Base-by-base conservation (phyloP, 2,888 invertebrate genomes). In the Cephus runcator region DNA sequence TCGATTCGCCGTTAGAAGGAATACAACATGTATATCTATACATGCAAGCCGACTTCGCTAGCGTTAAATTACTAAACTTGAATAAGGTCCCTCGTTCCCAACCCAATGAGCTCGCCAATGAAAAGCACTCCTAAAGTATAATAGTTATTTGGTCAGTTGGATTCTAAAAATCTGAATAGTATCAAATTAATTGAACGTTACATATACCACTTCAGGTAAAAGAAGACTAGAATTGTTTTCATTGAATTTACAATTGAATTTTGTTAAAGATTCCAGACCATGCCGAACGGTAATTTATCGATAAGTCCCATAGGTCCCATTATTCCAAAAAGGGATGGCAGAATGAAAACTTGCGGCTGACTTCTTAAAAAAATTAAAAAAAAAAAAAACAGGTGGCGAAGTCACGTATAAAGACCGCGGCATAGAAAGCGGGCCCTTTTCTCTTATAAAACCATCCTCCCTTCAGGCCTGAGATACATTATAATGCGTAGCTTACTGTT, bases 401-500 rank as follows among this genome's bases (percentile, higher is more conserved):
- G 75, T 56, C 77, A 78, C 79, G 79, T 79, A 76, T 31, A 81
- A 75, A 69, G 35, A 69, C 40, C 76, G 35, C 69, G 12, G 79
- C 73, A 77, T 73, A 35, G 73, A 75, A 71, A 71, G 73, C 79
- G 73, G 75, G 75, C 12, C 73, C 73, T 56, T 56, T 31, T 56
- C 56, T 56, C 56, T 56, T 56, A 56, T 56, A 56, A 56, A 56
- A 56, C 56, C 56, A 56, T 56, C 23, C 23, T 56, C 56, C 56
- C 56, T 56, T 56, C 23, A 56, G 23, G 9, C 56, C 9, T 15
- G 80, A 79, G 80, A 80, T 76, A 86, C 85, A 88, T 87, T 87
- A 87, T 87, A 88, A 88, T 88, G 87, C 86, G 87, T 88, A 84
- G 87, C 84, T 87, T 85, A 85, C 88, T 88, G 88, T 87, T 88